Conservation (phyloP, 2,113 vertebrate genomes). For the Elaphurus davidianus region DNA sequence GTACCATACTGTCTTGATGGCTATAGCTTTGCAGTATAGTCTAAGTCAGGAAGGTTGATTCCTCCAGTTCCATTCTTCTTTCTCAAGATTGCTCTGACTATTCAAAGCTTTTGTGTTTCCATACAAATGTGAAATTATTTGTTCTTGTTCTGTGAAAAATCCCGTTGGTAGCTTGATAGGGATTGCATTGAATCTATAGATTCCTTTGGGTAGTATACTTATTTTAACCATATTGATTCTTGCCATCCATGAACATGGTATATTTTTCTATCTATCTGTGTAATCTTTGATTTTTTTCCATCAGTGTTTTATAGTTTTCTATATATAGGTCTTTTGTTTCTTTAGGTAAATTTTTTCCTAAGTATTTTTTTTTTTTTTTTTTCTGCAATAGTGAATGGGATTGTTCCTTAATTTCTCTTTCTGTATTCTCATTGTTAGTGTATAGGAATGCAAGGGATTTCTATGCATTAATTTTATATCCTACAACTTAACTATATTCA, state of each 20-base stretch:
- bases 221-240: background rate
- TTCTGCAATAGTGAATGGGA: background rate
- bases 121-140: background rate
- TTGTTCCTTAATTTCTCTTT: background rate
- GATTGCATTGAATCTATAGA: background rate
- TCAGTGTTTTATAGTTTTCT: background rate
- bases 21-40: background rate
- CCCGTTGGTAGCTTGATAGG: background rate
- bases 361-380: background rate
- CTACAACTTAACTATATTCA: background rate
- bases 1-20: background rate
- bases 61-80: background rate
- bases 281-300: background rate
- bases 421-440: background rate
- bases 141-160: background rate
- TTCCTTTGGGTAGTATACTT: background rate
- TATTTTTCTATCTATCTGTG: background rate
- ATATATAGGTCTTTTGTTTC: background rate
- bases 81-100: background rate
- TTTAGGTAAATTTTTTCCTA: background rate
- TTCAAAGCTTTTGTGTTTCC: background rate
- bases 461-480: background rate
- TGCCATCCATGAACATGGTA: background rate
- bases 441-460: background rate
- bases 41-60: background rate